phyloP scores from a whole-genome alignment of 1,140 invertebrate species.

The Lordiphosa stackelbergi region DNA sequence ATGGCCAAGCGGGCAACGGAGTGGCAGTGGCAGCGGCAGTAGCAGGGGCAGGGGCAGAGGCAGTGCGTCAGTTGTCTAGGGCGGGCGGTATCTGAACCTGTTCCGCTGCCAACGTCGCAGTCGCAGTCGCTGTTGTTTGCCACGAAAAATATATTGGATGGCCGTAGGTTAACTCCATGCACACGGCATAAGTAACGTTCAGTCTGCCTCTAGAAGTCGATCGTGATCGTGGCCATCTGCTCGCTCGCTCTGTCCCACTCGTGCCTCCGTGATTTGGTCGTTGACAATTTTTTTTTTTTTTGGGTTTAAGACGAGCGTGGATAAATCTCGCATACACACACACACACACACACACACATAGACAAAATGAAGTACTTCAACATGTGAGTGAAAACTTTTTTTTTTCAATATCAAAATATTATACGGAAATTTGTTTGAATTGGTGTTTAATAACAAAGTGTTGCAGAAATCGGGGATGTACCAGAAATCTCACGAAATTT shows the following conservation, averaged over 20 bases:
- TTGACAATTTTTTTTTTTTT: slow-evolving; percentile 37
- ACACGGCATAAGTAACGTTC: slow-evolving; percentile 74
- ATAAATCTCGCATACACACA: slow-evolving; percentile 13
- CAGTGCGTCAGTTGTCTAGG: slow-evolving; percentile 14
- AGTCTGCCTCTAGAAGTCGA: slow-evolving; percentile 74
- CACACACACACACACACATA: slow-evolving; percentile 30
- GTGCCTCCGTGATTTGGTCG: slow-evolving; percentile 2
- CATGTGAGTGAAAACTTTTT: slow-evolving; percentile 62
- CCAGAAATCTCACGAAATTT: too few species aligned
- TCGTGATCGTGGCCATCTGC: slow-evolving; percentile 60
- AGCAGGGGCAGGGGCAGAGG: not conserved
- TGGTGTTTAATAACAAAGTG: too few species aligned
- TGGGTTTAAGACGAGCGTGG: slow-evolving; percentile 25
- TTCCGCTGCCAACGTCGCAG: slow-evolving; percentile 26
- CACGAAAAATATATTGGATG: slow-evolving; percentile 61
- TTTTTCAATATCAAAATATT: too few species aligned
- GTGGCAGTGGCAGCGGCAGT: too few species aligned
- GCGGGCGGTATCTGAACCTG: slow-evolving; percentile 43
- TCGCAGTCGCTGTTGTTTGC: slow-evolving; percentile 17
- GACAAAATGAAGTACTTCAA: slow-evolving; percentile 76
- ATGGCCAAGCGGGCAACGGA: slow-evolving; percentile 17
- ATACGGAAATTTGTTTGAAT: too few species aligned
- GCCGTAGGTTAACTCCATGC: slow-evolving; percentile 72
- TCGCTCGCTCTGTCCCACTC: not conserved
- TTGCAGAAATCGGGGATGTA: too few species aligned